Conservation (phyloP, 2,888 invertebrate genomes). For the Crocallis elinguaria region DNA sequence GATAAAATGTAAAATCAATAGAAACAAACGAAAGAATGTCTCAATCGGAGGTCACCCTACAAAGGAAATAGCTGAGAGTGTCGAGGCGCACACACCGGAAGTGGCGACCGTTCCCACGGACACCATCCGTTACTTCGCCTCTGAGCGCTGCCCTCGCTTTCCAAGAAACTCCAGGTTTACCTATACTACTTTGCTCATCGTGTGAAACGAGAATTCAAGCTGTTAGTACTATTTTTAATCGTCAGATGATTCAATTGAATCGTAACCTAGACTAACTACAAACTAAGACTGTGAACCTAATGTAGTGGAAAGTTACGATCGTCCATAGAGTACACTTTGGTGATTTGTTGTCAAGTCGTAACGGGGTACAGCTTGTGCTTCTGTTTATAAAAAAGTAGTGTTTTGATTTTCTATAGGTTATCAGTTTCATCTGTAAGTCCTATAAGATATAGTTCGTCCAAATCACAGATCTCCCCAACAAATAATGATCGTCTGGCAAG, state of each 20-base stretch:
- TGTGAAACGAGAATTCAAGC: constrained; percentile 10
- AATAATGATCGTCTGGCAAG: too few species aligned
- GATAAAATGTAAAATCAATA: neutral
- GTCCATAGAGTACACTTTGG: too few species aligned
- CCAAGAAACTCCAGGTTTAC: constrained; percentile 33
- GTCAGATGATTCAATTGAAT: neutral
- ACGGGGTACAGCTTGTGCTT: too few species aligned
- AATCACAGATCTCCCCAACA: too few species aligned
- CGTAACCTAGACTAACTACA: too few species aligned
- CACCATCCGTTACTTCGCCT: constrained; percentile 83
- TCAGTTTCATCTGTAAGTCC: too few species aligned
- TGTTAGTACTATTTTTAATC: constrained; percentile 9
- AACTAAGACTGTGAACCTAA: too few species aligned
- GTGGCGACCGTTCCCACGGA: constrained; percentile 83
- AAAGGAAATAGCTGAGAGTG: constrained; percentile 80
- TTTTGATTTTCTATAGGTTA: too few species aligned
- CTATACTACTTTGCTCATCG: constrained; percentile 16
- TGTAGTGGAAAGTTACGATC: too few species aligned
- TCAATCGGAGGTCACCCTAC: constrained; percentile 65
- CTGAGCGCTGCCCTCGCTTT: constrained; percentile 37
- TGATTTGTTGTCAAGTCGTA: too few species aligned
- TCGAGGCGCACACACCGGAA: constrained; percentile 75
- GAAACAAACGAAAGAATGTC: constrained; percentile 18
- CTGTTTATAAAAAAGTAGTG: too few species aligned
- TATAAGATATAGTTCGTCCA: too few species aligned